phyloP scores from a whole-genome alignment of 2,888 invertebrate species.

The Lacanobia wlatinum region DNA sequence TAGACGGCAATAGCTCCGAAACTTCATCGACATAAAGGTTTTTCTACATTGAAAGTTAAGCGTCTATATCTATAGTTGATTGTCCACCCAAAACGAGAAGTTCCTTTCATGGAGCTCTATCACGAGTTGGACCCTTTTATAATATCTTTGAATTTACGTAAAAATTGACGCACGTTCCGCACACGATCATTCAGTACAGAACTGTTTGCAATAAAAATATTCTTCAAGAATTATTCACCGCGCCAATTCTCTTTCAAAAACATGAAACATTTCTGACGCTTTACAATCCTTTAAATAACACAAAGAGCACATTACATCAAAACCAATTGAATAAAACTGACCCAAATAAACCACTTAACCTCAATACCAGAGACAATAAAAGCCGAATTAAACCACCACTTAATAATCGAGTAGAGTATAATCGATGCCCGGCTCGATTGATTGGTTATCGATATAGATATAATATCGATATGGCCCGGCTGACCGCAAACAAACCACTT shows the following conservation, averaged over 20 bases:
- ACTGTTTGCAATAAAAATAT: not conserved
- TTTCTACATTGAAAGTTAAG: not conserved
- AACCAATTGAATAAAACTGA: conserved; percentile 42
- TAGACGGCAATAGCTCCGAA: not conserved
- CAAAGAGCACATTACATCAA: conserved; percentile 18
- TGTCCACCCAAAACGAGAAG: not conserved
- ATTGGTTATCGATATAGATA: conserved; percentile 63
- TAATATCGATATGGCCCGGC: conserved; percentile 62
- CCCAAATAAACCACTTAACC: conserved; percentile 60
- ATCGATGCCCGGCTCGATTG: conserved; percentile 61
- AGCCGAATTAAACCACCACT: conserved; percentile 61
- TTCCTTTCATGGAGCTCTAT: too few relatives aligned
- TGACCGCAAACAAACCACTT: conserved; percentile 70
- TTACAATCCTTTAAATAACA: not conserved
- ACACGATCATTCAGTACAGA: too few relatives aligned
- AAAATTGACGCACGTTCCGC: too few relatives aligned
- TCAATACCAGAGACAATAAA: conserved; percentile 61
- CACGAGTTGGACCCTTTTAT: too few relatives aligned
- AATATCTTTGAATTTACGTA: too few relatives aligned
- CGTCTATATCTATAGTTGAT: not conserved
- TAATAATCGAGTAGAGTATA: conserved; percentile 57
- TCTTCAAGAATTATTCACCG: not conserved
- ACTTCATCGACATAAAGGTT: not conserved
- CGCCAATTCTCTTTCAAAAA: not conserved
- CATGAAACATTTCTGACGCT: not conserved